Conservation (phyloP, 2,113 vertebrate genomes). For the Callipepla californica region DNA sequence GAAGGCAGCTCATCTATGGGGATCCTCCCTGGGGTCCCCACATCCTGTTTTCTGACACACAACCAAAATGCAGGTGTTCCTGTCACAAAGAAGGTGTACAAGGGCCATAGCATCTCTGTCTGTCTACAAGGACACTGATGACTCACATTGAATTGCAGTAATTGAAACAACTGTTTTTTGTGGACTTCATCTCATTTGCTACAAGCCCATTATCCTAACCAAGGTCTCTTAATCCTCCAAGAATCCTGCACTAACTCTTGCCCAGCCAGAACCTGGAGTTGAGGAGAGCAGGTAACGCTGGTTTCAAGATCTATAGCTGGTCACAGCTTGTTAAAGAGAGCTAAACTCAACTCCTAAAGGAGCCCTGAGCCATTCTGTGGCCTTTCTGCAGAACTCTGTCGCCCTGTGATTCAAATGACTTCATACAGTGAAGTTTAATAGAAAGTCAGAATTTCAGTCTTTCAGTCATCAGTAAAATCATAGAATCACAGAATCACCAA, state of each 20-base stretch:
- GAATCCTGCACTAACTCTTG: background rate
- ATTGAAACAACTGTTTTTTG: background rate
- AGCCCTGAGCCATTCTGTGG: background rate
- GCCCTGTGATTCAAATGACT: background rate
- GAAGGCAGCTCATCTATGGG: background rate
- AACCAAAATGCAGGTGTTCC: background rate
- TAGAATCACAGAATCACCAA: too few relatives aligned
- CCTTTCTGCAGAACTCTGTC: background rate
- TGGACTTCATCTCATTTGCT: background rate
- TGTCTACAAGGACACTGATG: background rate
- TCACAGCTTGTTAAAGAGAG: background rate
- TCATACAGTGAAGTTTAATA: fast-evolving
- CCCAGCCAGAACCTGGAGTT: background rate
- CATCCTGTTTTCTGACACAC: fast-evolving
- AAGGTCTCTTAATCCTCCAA: background rate
- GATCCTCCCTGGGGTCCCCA: background rate
- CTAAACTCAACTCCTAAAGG: background rate
- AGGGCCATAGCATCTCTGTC: background rate
- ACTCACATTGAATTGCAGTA: background rate
- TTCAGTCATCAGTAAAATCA: background rate
- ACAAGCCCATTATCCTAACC: background rate
- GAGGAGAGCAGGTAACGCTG: too few relatives aligned
- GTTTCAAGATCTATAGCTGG: background rate
- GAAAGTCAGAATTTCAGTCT: background rate
- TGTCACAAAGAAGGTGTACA: background rate